Percentiles rank a stretch among this genome's conserved stretches.
These are phyloP conservation scores for Limnephilus rhombicus DNA, from an alignment of 2,888 invertebrate species.

Conservation along the genomic window DNA sequence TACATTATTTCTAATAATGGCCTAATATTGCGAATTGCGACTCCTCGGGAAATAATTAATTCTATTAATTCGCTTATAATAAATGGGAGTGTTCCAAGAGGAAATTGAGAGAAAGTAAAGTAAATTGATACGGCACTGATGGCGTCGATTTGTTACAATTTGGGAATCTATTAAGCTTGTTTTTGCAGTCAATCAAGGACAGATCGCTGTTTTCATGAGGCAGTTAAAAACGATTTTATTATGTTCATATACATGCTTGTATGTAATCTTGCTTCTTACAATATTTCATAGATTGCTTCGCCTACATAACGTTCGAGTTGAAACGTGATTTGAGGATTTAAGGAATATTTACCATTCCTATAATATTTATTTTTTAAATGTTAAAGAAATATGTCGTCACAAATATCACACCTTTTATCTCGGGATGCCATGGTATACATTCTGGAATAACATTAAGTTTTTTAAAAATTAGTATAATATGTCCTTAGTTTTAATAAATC, in stretches of 20 bases:
- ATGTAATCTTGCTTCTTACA: not conserved
- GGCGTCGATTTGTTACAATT: not conserved
- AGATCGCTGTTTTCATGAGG: not conserved
- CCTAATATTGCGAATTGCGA: constrained; percentile 40
- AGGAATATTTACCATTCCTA: not conserved
- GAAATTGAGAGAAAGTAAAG: constrained; percentile 7
- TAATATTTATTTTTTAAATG: no score
- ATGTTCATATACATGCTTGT: not conserved
- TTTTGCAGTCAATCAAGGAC: not conserved
- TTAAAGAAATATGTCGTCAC: no score
- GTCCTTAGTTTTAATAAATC: no score
- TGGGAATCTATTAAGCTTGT: not conserved
- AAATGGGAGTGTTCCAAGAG: constrained; percentile 6
- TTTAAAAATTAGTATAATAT: no score
- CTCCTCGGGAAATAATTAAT: constrained; percentile 38
- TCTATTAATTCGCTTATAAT: constrained; percentile 30
- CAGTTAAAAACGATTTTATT: no score
- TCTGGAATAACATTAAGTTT: no score
- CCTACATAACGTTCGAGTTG: not conserved
- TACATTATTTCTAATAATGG: constrained; percentile 44
- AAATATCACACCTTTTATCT: no score
- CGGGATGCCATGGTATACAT: not conserved
- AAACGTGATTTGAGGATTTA: not conserved
- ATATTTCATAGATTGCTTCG: not conserved
- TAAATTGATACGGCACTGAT: constrained; percentile 18